Evolutionary conservation across 2,888 invertebrate species (phyloP).

Genomic region (Philhelius pedissequus): DNA sequence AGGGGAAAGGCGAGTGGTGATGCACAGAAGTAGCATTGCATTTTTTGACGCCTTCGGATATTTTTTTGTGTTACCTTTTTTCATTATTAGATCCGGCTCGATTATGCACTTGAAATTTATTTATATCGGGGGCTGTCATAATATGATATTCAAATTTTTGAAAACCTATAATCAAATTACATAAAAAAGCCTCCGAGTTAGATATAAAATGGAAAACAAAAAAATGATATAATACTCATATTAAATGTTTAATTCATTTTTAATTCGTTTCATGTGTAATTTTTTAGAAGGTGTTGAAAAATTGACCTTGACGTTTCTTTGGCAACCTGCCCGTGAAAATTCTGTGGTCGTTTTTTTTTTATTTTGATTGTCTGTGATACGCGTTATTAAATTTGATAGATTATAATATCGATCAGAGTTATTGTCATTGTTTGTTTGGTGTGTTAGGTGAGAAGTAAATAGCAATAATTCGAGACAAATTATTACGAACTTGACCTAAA

Average conservation of each 20-base stretch:
- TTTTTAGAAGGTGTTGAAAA: conserved; percentile 6
- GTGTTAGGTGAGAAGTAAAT: background rate
- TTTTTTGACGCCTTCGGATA: conserved; percentile 30
- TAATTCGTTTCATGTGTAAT: conserved; percentile 5
- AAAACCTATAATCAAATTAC: background rate
- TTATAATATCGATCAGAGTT: conserved; percentile 19
- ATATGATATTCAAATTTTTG: background rate
- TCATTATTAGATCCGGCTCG: conserved; percentile 53
- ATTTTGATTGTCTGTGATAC: no score
- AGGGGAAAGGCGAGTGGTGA: background rate
- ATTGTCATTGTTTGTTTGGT: conserved; percentile 8
- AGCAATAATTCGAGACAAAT: conserved; percentile 1
- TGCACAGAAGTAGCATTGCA: conserved; percentile 30
- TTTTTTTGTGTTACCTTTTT: conserved; percentile 12
- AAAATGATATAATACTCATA: background rate
- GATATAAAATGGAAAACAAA: background rate
- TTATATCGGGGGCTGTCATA: background rate
- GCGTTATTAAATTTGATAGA: conserved; percentile 41
- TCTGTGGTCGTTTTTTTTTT: background rate
- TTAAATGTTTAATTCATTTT: background rate
- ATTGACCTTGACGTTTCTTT: conserved; percentile 33
- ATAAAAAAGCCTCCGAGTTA: background rate
- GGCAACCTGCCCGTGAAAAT: conserved; percentile 19
- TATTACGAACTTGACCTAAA: background rate
- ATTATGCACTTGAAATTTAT: conserved; percentile 45